phyloP scores from a whole-genome alignment of 1,140 invertebrate genomes.

The Paraescarpia echinospica region DNA sequence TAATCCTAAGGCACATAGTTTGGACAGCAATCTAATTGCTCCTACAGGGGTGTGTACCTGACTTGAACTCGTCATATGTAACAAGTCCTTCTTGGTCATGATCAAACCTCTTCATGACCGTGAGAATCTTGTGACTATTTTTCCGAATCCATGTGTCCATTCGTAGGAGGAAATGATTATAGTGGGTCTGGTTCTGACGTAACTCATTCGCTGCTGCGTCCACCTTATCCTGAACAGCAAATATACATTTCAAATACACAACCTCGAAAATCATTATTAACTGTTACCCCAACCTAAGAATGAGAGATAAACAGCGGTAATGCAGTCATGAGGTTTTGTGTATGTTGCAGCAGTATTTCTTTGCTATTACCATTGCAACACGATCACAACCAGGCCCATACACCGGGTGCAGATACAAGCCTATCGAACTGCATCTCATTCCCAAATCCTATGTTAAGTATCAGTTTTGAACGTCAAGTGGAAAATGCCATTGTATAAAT shows the following conservation, averaged over 20 bases:
- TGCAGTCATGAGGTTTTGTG: too few species aligned
- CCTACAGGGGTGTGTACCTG: not conserved
- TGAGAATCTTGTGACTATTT: not conserved
- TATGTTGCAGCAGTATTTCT: too few species aligned
- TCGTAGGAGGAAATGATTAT: not conserved
- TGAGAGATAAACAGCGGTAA: too few species aligned
- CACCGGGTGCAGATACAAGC: too few species aligned
- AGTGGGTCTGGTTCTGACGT: not conserved
- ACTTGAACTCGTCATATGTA: not conserved
- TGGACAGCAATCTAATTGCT: not conserved
- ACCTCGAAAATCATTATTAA: not conserved
- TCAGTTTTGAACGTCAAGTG: too few species aligned
- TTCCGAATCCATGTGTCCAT: not conserved
- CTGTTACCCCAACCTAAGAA: not conserved
- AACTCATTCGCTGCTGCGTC: not conserved
- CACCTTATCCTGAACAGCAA: not conserved
- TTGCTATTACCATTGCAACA: too few species aligned
- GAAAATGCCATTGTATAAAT: too few species aligned
- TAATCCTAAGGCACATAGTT: too few species aligned
- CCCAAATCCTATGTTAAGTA: too few species aligned
- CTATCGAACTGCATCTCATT: too few species aligned
- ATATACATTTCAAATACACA: not conserved
- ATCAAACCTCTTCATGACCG: not conserved
- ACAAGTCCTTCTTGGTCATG: not conserved
- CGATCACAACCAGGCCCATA: too few species aligned